phyloP scores from a whole-genome alignment of 2,113 vertebrate genomes.

The Cinclus cinclus region DNA sequence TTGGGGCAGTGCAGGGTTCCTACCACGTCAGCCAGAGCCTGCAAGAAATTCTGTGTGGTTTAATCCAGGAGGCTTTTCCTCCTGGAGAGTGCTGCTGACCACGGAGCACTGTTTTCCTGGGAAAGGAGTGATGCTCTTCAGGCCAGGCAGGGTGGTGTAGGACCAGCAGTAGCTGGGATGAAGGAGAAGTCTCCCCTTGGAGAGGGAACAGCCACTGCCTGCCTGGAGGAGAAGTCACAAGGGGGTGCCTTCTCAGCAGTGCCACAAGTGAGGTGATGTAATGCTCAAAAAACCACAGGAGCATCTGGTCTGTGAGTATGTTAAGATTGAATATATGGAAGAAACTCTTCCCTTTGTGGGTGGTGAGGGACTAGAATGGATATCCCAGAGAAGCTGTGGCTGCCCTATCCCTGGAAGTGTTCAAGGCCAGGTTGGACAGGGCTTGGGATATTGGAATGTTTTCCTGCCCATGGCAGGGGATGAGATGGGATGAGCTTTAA shows the following conservation, averaged over 20 bases:
- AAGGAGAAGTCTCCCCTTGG: not conserved
- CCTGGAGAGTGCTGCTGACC: not conserved
- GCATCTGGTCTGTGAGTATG: not conserved
- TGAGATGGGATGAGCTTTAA: not conserved
- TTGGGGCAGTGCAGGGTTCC: not conserved
- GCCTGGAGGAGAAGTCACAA: not conserved
- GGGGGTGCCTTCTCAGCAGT: not conserved
- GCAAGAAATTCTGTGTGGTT: not conserved
- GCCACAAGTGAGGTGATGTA: accelerated
- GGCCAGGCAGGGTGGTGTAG: not conserved
- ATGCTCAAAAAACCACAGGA: not conserved
- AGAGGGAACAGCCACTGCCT: not conserved
- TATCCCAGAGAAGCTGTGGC: not conserved
- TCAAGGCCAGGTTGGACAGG: not conserved
- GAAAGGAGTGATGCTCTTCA: accelerated
- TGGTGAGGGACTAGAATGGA: not conserved
- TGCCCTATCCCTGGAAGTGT: not conserved
- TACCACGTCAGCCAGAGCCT: not conserved
- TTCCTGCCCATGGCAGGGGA: not conserved
- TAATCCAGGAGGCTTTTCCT: not conserved
- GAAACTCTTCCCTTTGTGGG: not conserved
- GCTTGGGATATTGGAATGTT: not conserved
- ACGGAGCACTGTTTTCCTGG: not conserved
- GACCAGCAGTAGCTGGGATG: not conserved
- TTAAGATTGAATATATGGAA: not conserved